Percentiles rank a stretch among this genome's conserved stretches.
These are phyloP conservation scores for Erebia aethiops DNA, from an alignment of 2,888 invertebrate species.

Conservation along the genomic window DNA sequence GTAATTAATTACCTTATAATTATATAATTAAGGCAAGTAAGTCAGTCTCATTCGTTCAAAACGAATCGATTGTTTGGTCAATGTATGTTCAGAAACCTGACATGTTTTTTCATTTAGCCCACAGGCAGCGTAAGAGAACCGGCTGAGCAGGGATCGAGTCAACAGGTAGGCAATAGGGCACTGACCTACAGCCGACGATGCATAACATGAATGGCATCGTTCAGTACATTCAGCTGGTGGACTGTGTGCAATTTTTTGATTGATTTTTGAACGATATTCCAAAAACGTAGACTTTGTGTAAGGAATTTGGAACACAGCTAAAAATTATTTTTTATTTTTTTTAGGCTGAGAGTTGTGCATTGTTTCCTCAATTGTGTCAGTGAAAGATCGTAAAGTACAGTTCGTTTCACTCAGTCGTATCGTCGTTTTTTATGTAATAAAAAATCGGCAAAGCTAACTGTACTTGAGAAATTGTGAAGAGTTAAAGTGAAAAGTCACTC, in stretches of 20 bases:
- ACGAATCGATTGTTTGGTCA: constrained; percentile 6
- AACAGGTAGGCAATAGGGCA: constrained; percentile 80
- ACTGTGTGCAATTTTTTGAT: constrained; percentile 39
- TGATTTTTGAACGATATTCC: constrained; percentile 2
- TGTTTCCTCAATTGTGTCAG: background rate
- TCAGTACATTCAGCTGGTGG: constrained; percentile 53
- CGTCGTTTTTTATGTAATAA: constrained; percentile 39
- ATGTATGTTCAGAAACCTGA: constrained; percentile 38
- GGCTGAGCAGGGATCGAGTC: constrained; percentile 68
- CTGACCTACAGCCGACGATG: constrained; percentile 72
- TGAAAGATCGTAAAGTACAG: constrained; percentile 10
- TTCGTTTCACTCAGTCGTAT: background rate
- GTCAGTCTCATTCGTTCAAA: background rate
- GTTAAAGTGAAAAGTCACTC: constrained; percentile 65
- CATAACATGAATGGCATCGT: constrained; percentile 68
- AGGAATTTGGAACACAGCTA: background rate
- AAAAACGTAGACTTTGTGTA: background rate
- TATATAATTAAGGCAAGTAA: no score
- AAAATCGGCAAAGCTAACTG: constrained; percentile 58
- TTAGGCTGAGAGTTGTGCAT: background rate
- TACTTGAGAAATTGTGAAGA: constrained; percentile 59
- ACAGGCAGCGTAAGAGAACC: constrained; percentile 64
- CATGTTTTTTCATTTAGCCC: constrained; percentile 44
- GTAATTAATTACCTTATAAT: no score
- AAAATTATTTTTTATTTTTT: background rate